Base-by-base conservation (phyloP, 2,113 vertebrate species). In the Sminthopsis crassicaudata region DNA sequence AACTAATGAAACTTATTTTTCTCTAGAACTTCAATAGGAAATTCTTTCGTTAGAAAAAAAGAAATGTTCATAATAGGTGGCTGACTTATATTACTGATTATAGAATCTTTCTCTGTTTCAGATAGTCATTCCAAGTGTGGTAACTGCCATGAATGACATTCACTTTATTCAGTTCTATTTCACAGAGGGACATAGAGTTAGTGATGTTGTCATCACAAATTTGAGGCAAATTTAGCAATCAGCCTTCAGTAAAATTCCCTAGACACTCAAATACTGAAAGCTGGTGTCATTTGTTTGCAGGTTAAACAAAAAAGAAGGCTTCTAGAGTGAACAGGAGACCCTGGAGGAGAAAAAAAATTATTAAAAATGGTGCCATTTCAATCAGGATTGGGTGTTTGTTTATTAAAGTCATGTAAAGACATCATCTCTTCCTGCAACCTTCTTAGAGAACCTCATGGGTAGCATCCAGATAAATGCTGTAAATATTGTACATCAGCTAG, bases 1-100 rank as follows among this genome's bases (percentile, higher is more conserved):
- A 0, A 97, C 95, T 98, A 98, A 98, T 97, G 95, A 98, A 98
- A 98, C 96, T 97, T 98, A 97, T 97, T 98, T 98, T 98, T 98
- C 96, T 98, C 95, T 89, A 94, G 95, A 97, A 98, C 95, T 52
- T 98, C 96, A 97, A 90, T 90, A 97, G 95, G 95, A 98, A 98
- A 97, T 97, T 89, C 94, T 98, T 97, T 98, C 97, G 94, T 97
- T 96, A 42, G 36, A 93, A 92, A 94, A 97, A 96, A 96, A 95
- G 92, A 50, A 48, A 12, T 0, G 25, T 50, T 95, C 0, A 6
- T 94, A 97, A 96, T 95, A 97, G 26, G 90, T 92, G 91, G 92
- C 54, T 92, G 93, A 91, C 92, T 92, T 92, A 48, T 91, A 94
- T 97, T 94, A 84, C 51, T 67, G 53, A 93, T 96, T 89, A 92